A percentile compares a stretch with the other conserved stretches of the same genome.
Conservation (phyloP, 2,797 vertebrate species). For the Sebastes itinus region DNA sequence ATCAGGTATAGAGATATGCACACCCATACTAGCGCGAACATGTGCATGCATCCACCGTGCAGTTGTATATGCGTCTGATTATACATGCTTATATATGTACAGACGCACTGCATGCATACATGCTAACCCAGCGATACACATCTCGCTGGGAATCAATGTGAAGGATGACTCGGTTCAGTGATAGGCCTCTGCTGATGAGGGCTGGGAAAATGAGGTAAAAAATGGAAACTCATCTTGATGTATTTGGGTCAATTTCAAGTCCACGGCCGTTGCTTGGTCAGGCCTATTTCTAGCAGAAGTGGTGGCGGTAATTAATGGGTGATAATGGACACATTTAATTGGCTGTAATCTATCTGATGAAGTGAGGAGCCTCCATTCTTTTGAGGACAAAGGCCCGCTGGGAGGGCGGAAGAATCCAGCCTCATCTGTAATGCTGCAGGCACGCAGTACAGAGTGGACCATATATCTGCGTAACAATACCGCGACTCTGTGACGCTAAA, state of each 20-base stretch:
- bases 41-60: not conserved
- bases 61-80: not conserved
- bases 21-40: not conserved
- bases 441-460: conserved; percentile 28
- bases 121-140: conserved; percentile 14
- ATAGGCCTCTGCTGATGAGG: conserved; percentile 65
- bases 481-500: conserved; percentile 11
- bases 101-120: not conserved
- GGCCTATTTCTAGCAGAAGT: conserved; percentile 73
- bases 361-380: conserved; percentile 63
- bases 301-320: conserved; percentile 74
- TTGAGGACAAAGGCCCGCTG: conserved; percentile 59
- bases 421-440: conserved; percentile 51
- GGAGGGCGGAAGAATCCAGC: conserved; percentile 33
- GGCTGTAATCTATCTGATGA: conserved; percentile 74
- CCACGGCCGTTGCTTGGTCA: conserved; percentile 57
- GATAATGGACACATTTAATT: conserved; percentile 80
- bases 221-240: conserved; percentile 78
- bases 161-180: conserved; percentile 54
- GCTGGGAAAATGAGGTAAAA: conserved; percentile 64
- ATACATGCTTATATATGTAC: not conserved
- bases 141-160: conserved; percentile 57
- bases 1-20: not conserved
- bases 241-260: conserved; percentile 82
- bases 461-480: conserved; percentile 37